Evolutionary conservation across 92 coral and sea anemone genomes (phyloP).

Genomic region (Paramuricea clavata): DNA sequence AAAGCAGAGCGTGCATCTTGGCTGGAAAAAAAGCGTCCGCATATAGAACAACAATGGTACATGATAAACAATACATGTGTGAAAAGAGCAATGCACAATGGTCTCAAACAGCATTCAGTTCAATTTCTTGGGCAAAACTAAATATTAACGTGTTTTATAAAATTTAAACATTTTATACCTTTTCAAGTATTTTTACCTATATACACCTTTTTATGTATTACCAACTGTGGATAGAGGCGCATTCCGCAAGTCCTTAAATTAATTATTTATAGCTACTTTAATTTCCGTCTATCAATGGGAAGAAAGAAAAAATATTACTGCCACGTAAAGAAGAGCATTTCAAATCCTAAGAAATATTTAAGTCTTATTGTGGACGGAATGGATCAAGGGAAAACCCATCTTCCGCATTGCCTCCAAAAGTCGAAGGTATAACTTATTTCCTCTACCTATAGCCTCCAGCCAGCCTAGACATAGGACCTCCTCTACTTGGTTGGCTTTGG

Average conservation of each 20-base stretch:
- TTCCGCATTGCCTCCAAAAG: conserved; percentile 53
- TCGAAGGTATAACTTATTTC: conserved; percentile 15
- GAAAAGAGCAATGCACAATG: no score
- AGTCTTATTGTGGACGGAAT: conserved; percentile 60
- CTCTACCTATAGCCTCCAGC: no score
- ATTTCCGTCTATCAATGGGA: background rate
- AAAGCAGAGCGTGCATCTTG: conserved; percentile 55
- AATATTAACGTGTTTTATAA: no score
- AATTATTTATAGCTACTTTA: no score
- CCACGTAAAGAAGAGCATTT: conserved; percentile 63
- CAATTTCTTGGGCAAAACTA: no score
- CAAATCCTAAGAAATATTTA: conserved; percentile 57
- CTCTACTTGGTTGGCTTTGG: no score
- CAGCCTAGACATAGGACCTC: no score
- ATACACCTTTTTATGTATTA: no score
- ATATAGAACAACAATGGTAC: conserved; percentile 70
- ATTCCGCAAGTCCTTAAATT: no score
- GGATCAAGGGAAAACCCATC: conserved; percentile 57
- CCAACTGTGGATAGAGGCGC: no score
- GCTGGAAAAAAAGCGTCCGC: conserved; percentile 47
- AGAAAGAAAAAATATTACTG: conserved; percentile 52
- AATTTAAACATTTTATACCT: no score
- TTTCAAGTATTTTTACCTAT: no score
- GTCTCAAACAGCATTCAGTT: background rate
- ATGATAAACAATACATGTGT: conserved; percentile 24